Base-by-base conservation (phyloP, 2,113 vertebrate species). In the Leptosomus discolor region DNA sequence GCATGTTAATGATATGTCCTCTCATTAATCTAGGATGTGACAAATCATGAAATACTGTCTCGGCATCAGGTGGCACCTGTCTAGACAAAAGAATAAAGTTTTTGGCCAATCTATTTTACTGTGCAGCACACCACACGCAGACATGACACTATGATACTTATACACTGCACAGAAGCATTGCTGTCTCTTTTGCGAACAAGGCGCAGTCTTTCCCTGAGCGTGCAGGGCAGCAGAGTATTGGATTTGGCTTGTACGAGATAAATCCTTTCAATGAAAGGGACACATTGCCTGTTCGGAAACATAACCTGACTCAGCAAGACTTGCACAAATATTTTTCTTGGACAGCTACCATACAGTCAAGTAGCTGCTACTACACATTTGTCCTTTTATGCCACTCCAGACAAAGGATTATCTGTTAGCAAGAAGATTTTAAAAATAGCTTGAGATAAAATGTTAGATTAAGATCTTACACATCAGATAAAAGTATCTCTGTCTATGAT, bases 321-420 rank as follows among this genome's bases (percentile, higher is more conserved):
- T 78, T 82, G 56, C 45, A 89, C 21, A 96, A 95, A 97, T 95
- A 80, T 97, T 97, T 95, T 93, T 82, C 63, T 96, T 97, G 95
- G 94, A 89, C 50, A 67, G 39, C 11, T 67, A 87, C 46, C 69
- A 86, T 57, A 53, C 30, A 92, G 51, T 88, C 90, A 95, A 95
- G 82, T 84, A 93, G 76, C 56, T 92, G 61, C 57, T 97, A 85
- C 74, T 88, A 96, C 85, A 80, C 61, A 82, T 94, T 91, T 94
- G 77, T 69, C 75, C 69, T 95, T 88, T 93, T 83, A 70, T 73
- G 50, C 71, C 69, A 63, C 39, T 69, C 77, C 39, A 91, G 58
- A 91, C 85, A 94, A 91, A 90, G 61, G n/a, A 85, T 77, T 90
- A 60, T 91, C 74, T 93, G 77, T 90, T 91, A 96, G 63, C 6